Evolutionary conservation across 2,888 invertebrate genomes (phyloP).

Genomic region (Tachina fera): DNA sequence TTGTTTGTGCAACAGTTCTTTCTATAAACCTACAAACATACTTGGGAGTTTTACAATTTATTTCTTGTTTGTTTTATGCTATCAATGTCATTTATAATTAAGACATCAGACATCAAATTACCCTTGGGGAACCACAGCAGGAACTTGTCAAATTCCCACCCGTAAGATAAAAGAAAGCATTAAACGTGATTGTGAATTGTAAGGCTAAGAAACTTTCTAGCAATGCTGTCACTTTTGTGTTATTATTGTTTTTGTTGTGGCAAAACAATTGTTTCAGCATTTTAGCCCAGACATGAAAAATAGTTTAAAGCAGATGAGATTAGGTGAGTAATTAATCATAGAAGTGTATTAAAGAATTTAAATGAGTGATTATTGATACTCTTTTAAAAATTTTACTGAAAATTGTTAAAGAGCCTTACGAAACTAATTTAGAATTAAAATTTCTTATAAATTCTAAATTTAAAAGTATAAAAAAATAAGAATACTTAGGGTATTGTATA

Average conservation of each 20-base stretch:
- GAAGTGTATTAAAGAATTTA: too few species aligned
- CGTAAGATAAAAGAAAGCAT: constrained; percentile 40
- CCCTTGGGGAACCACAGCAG: constrained; percentile 42
- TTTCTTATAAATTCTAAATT: too few species aligned
- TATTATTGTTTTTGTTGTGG: neutral
- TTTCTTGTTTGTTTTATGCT: constrained; percentile 11
- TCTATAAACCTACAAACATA: constrained; percentile 46
- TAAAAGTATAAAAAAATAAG: too few species aligned
- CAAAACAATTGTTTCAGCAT: constrained; percentile 1
- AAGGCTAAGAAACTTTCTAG: neutral
- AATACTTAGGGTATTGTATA: too few species aligned
- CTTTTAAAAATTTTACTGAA: too few species aligned
- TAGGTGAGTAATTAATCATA: too few species aligned
- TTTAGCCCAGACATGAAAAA: neutral
- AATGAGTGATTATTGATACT: too few species aligned
- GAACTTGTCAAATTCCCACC: constrained; percentile 57
- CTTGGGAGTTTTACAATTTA: neutral
- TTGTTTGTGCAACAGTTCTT: neutral
- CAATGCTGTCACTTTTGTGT: neutral
- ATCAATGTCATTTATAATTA: constrained; percentile 27
- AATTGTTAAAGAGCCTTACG: too few species aligned
- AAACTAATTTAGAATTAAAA: too few species aligned
- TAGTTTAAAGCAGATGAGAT: neutral
- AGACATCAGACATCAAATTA: constrained; percentile 11
- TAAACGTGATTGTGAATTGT: constrained; percentile 19